Evolutionary conservation across 2,113 vertebrate genomes (phyloP), one percentile per base, ranked within the genome.

Genomic region (Thomomys bottae): DNA sequence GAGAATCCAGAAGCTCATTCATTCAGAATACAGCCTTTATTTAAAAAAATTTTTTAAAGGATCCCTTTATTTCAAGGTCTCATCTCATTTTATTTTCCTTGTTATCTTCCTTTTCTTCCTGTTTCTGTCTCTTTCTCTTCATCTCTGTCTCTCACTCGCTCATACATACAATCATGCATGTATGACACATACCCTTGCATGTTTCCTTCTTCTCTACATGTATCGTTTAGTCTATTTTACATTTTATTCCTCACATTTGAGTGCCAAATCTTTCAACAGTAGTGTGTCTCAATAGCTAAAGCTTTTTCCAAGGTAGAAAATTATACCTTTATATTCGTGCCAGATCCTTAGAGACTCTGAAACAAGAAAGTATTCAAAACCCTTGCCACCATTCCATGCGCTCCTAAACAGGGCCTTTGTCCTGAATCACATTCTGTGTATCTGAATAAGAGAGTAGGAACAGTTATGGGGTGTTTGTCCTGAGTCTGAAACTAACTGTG

Each of bases 1-100:
- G 88, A 85, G 93, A 94, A 89, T 40, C 75, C 36, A 71, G 76
- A 90, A 97, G 91, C 73, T 90, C 83, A 90, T 93, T 96, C 96
- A 86, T 57, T 95, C 94, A 89, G 89, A 96, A 88, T 73, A 77
- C 61, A 92, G 36, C 57, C n/a, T 80, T 92, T 89, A 89, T 83
- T 92, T 54, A 49, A 42, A 66, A 83, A 75, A 64, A 40, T 49
- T 73, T 23, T n/a, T 64, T 68, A 87, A 93, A 81, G 71, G 38
- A 72, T 73, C 45, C 86, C 66, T 91, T 88, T 59, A 2, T 81
- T 72, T 83, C 63, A 72, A 67, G 8, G 64, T 20, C 24, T 72
- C 36, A 83, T 87, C 75, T 89, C 54, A 38, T 71, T 34, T 90
- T 40, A 38, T 71, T 34, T 90, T 49, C 61, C 38, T 88, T 89